Percentiles rank a stretch among this genome's conserved stretches.
These are phyloP conservation scores for Neosilurus hyrtlii DNA, from an alignment of 2,797 vertebrate species.

Conservation along the genomic window DNA sequence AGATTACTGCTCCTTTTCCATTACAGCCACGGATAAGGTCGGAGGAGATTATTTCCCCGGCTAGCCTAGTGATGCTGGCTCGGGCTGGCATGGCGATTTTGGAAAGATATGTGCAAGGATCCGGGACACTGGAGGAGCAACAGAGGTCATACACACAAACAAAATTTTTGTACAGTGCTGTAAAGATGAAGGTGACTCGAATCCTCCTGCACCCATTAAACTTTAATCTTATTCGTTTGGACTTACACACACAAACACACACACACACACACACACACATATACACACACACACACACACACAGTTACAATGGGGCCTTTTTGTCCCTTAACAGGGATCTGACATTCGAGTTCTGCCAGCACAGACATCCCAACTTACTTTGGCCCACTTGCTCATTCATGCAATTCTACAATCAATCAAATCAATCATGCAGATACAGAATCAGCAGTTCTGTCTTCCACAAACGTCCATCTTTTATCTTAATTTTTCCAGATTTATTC, in stretches of 20 bases:
- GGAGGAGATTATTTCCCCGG: slow-evolving; percentile 23
- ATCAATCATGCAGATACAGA: not conserved
- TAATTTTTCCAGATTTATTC: too few relatives aligned
- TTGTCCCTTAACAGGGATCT: not conserved
- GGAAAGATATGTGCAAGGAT: not conserved
- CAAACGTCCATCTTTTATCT: too few relatives aligned
- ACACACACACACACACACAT: not conserved
- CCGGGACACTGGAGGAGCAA: not conserved
- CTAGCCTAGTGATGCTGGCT: not conserved
- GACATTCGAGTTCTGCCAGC: not conserved
- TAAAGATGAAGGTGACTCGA: not conserved
- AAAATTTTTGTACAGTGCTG: slow-evolving; percentile 5
- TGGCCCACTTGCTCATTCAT: not conserved
- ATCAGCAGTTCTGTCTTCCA: too few relatives aligned
- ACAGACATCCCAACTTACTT: not conserved
- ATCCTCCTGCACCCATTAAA: not conserved
- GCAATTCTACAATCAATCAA: not conserved
- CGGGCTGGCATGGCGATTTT: not conserved
- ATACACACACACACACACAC: not conserved
- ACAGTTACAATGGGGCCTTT: not conserved
- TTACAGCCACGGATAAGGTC: slow-evolving; percentile 27
- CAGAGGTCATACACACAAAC: not conserved
- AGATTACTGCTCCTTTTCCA: slow-evolving; percentile 34
- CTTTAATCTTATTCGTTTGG: not conserved
- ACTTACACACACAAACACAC: not conserved